Evolutionary conservation across 2,797 vertebrate species (phyloP), one percentile per base, ranked within the genome.

Genomic region (Hemitrygon akajei): DNA sequence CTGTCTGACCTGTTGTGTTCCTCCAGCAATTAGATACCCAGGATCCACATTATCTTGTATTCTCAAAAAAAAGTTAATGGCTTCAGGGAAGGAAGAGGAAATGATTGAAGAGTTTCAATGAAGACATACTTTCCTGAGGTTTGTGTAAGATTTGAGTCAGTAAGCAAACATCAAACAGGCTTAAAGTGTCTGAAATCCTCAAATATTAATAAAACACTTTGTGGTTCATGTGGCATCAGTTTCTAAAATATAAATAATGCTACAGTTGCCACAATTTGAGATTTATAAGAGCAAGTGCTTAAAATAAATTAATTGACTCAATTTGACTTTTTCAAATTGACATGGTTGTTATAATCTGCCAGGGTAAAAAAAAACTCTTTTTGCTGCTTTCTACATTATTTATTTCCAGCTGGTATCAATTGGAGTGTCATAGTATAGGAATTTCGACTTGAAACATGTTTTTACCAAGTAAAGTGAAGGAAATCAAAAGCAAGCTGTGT

Each of bases 371-470:
- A 69, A 69, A 69, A 34, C 60, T 69, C 66, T 89, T 69, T 89
- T 69, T 89, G 86, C 63, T 89, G 60, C 18, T 69, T 73, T 10
- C 16, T 89, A 20, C 86, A 69, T 89, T 89, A 89, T 89, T 89
- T 89, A 69, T 89, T 89, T 89, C 66, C 86, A 89, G 86, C 86
- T 89, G 86, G 60, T 89, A 89, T 69, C 86, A 89, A 89, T 89
- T 69, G 86, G 60, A 89, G 86, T 37, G 86, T 89, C 86, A 89
- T 89, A 34, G 86, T 37, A 37, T 69, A 89, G n/a, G 86, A 89
- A 89, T 89, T 89, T 63, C 66, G 86, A 89, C 60, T 69, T 69
- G 63, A 34, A 89, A 69, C 86, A 69, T 89, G 63, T 69, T 89
- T 66, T 89, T 69, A 63, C 86, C 86, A 69, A 69, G 84, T 87